Base-by-base conservation (phyloP, 2,113 vertebrate genomes). In the Zeus faber region DNA sequence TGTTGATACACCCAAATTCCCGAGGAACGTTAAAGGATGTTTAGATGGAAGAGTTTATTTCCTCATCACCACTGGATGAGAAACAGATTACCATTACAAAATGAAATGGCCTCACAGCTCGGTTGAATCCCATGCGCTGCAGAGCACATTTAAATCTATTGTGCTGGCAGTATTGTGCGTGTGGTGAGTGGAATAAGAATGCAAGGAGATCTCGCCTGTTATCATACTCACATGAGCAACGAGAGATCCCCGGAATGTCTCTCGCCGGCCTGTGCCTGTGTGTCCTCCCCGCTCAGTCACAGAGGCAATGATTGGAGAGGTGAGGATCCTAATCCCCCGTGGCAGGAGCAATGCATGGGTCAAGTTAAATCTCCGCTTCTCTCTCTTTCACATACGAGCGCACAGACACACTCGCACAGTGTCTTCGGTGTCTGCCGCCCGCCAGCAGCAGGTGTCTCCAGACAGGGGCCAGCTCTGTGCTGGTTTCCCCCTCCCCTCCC, bases 361-460 rank as follows among this genome's bases (percentile, higher is more conserved):
- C 51, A 57, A 20, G 52, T 58, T 44, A 58, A 59, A 69, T 49
- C 56, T 45, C 57, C 44, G 54, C 68, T 49, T 41, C 60, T 49
- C 55, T 46, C 55, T 65, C 51, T 74, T 68, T 74, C 53, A 62
- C 56, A 52, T 68, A 40, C 29, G 57, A 61, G 23, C 61, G 41
- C 33, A 9, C 62, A 18, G 22, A 41, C 39, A 82, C 71, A 76
- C 67, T 50, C 72, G 16, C 44, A 54, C 74, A 77, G 74, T 82
- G 80, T 81, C 79, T 63, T 74, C 75, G 9, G 58, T 76, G 63
- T 75, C 76, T 57, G 65, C 33, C 16, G 18, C 54, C 27, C 54
- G 72, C 77, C 79, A 79, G 80, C 85, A 77, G 87, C 87, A 88
- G 87, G 87, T 89, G 87, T 74, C 66, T 77, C 65, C 58, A 62